Evolutionary conservation across 2,113 vertebrate genomes (phyloP), one percentile per base, ranked within the genome.

Genomic region (Alligator sinensis): DNA sequence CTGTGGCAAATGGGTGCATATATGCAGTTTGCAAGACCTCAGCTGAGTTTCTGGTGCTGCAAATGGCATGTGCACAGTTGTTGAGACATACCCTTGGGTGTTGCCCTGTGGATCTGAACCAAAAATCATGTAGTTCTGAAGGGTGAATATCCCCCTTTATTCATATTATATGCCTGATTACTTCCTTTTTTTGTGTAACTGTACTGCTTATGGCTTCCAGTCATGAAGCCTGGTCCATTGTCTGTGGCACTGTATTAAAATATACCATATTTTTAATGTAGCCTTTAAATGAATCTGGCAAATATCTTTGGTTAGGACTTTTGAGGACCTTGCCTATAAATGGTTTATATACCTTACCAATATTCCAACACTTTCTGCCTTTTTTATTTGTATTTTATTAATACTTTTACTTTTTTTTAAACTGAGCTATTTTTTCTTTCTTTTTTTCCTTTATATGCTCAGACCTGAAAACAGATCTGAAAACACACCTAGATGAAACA

Each of bases 391-490:
- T 27, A 38, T 70, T 91, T 94, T 90, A 93, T 93, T 95, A 91
- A 86, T 81, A 68, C 77, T 92, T 94, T 94, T 94, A 81, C 77
- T 90, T 94, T 91, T 94, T 68, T 81, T 94, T 91, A 77, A 90
- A 80, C 38, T 68, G 88, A 76, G 79, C 85, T 94, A 94, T 19
- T 34, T 77, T 90, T 91, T 89, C 22, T 34, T 77, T 90, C 90
- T 89, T 92, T 82, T 85, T 84, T 92, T 72, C 79, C 88, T 87
- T 87, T 4, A 1, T 58, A 64, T 3, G 5, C 77, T 91, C 57
- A 77, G 74, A 80, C 74, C 88, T 81, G 93, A 96, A 90, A 74
- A 47, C 47, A 47, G 47, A 47, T 47, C 8, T 47, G 47, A 47
- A 47, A 47, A 47, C 47, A 47, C 7, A 86, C 92, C 34, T 91